Conservation (phyloP, 2,888 invertebrate species). For the Entomobrya proxima region DNA sequence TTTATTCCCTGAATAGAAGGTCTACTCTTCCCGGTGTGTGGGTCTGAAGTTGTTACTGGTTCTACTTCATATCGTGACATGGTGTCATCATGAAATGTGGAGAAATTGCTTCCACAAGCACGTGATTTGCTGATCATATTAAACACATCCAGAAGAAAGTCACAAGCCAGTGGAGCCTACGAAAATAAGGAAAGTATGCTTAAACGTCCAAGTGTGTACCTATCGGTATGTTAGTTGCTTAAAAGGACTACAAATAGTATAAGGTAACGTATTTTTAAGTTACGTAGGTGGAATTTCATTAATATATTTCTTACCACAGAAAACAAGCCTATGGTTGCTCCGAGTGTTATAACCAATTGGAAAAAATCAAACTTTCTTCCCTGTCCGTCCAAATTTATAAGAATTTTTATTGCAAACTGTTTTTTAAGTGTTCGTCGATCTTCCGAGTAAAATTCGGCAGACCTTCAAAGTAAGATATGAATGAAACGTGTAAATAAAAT, state of each 20-base stretch:
- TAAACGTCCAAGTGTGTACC: too few relatives aligned
- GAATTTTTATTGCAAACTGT: conserved; percentile 75
- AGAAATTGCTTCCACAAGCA: conserved; percentile 15
- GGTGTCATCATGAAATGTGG: conserved; percentile 39
- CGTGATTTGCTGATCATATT: conserved; percentile 29
- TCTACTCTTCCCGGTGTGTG: neutral
- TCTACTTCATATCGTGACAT: conserved; percentile 41
- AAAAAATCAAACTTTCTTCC: conserved; percentile 79
- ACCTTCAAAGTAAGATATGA: neutral
- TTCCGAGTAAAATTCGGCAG: neutral
- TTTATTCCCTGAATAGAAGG: conserved; percentile 14
- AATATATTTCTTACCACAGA: conserved; percentile 78
- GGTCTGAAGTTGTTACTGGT: too few relatives aligned
- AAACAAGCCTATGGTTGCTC: conserved; percentile 79
- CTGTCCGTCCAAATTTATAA: conserved; percentile 78
- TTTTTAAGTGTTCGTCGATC: neutral
- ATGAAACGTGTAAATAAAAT: too few relatives aligned
- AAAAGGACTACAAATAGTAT: neutral
- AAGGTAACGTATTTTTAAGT: too few relatives aligned
- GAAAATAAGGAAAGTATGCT: neutral
- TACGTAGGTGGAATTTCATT: too few relatives aligned
- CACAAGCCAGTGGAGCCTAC: conserved; percentile 52
- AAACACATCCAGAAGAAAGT: conserved; percentile 56
- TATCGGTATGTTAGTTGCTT: neutral
- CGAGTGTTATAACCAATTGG: conserved; percentile 79